Evolutionary conservation across 1,140 invertebrate genomes (phyloP), one percentile per base, ranked within the genome.

Genomic region (Dermatophagoides farinae): DNA sequence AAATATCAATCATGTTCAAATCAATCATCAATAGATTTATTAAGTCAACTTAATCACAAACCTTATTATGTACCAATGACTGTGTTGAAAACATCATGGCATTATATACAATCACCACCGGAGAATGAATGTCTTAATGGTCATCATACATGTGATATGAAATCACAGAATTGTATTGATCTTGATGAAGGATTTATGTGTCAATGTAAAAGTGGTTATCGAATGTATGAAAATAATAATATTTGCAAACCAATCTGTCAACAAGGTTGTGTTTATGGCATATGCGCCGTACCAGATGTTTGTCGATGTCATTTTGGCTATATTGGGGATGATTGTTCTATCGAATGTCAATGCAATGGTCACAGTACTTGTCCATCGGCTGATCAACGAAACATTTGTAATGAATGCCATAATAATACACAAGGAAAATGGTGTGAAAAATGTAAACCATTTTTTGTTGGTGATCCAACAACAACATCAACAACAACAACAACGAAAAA

Each of bases 91-190:
- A 44, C 22, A 12, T 12, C 14, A 25, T 55, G 53, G 53, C 6
- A 55, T 40, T 55, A 55, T 44, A 5, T 55, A 20, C 2, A 55
- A 14, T 44, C 25, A 25, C 53, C 53, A 4, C 1, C 82, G 0
- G 91, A 97, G 74, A 86, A 97, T 70, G 91, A 97, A 73, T 97
- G 91, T 70, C 70, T 75, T 25, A 96, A 95, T 70, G 79, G 80
- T 12, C 90, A 96, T 71, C 89, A 96, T 68, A 85, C 80, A 31
- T 96, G 91, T 71, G 82, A 90, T 69, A 72, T 77, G 0, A 77
- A 82, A 38, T 90, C 86, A 20, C 86, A 96, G 75, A 79, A 83
- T 67, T 90, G 87, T 71, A 78, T 80, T 14, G 85, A 91, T 70
- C 70, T 77, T 11, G 71, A 75, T 0, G 75, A 80, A 51, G 84